Conservation (phyloP, 2,888 invertebrate genomes). For the Mythimna lalbum region DNA sequence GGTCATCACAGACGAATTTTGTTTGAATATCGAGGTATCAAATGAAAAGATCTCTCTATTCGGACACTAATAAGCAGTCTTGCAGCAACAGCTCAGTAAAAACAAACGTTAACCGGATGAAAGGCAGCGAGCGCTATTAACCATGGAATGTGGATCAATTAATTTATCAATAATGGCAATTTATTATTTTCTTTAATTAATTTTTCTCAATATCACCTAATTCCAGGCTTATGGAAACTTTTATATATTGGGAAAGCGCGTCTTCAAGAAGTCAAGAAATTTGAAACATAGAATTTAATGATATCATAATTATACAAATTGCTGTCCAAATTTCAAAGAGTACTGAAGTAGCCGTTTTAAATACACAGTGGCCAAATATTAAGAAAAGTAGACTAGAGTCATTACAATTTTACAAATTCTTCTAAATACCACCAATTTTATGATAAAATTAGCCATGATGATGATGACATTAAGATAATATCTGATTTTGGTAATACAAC, state of each 20-base stretch:
- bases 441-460: conserved; percentile 33
- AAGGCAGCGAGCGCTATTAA: conserved; percentile 55
- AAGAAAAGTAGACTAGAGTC: not conserved
- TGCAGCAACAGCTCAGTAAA: conserved; percentile 36
- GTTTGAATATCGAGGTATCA: not conserved
- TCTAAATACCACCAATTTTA: conserved; percentile 31
- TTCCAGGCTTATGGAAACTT: conserved; percentile 49
- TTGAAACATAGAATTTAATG: conserved; percentile 1
- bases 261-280: conserved; percentile 9
- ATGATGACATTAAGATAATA: conserved; percentile 48
- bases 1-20: conserved; percentile 2
- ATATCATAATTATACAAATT: conserved; percentile 5
- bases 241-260: conserved; percentile 25
- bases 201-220: conserved; percentile 43
- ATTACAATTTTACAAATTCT: conserved; percentile 16
- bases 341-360: not conserved
- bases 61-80: conserved; percentile 30
- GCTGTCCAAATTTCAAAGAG: not conserved
- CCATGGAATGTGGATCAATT: conserved; percentile 70
- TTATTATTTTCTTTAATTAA: conserved; percentile 40
- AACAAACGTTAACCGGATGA: conserved; percentile 60
- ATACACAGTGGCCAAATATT: not conserved
- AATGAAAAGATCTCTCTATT: conserved; percentile 23
- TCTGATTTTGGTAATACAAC: conserved; percentile 54
- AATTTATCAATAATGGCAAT: conserved; percentile 46